Evolutionary conservation across 1,140 invertebrate genomes (phyloP).

Genomic region (Tetramorium alpestre): DNA sequence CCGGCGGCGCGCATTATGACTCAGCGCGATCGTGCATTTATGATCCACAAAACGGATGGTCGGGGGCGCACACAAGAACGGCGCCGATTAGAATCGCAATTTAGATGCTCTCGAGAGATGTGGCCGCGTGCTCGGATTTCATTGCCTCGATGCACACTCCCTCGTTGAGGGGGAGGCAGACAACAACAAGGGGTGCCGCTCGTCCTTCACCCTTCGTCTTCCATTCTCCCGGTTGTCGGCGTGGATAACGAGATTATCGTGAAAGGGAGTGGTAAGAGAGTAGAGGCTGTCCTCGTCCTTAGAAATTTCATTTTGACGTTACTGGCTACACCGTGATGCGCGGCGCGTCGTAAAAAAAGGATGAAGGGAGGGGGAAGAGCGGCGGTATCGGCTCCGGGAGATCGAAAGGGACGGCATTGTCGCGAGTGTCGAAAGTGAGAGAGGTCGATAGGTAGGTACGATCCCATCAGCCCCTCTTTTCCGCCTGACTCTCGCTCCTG

Average conservation of each 20-base stretch:
- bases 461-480: conserved; percentile 46
- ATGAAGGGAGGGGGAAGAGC: not conserved
- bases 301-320: conserved; percentile 77
- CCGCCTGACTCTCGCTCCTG: conserved; percentile 40
- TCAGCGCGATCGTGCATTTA: conserved; percentile 66
- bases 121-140: conserved; percentile 71
- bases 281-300: conserved; percentile 60
- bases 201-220: conserved; percentile 35
- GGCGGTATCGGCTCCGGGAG: conserved; percentile 53
- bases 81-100: conserved; percentile 73
- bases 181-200: conserved; percentile 40
- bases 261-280: conserved; percentile 60
- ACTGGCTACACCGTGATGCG: conserved; percentile 28
- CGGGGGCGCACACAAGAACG: conserved; percentile 12
- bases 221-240: conserved; percentile 40
- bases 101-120: conserved; percentile 69
- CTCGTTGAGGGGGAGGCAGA: not conserved
- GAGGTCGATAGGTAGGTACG: conserved; percentile 29
- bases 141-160: conserved; percentile 64
- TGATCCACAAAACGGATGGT: conserved; percentile 65
- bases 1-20: conserved; percentile 34
- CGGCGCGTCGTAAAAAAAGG: conserved; percentile 64
- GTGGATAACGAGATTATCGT: conserved; percentile 74
- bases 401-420: conserved; percentile 76
- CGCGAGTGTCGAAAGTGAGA: conserved; percentile 77